Conservation (phyloP, 2,113 vertebrate species). For the Probosciger aterrimus region DNA sequence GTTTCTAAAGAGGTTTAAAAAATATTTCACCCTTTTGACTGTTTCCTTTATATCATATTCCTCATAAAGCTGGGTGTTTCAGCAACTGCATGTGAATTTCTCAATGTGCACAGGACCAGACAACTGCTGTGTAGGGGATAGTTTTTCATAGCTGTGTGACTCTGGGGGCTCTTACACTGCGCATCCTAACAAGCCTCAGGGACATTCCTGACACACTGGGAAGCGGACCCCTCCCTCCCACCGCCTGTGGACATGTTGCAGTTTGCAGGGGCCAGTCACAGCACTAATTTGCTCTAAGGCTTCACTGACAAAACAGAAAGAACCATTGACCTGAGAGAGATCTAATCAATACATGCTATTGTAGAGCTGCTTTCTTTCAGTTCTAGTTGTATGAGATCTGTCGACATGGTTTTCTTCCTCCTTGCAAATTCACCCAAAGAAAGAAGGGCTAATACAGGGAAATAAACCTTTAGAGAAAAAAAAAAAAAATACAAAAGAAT, state of each 20-base stretch:
- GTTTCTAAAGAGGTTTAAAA: neutral
- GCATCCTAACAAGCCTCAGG: neutral
- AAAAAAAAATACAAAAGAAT: neutral
- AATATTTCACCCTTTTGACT: neutral
- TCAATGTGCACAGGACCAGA: neutral
- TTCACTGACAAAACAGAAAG: neutral
- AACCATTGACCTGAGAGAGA: fast-evolving
- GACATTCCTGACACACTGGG: neutral
- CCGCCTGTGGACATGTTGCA: neutral
- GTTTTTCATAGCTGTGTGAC: neutral
- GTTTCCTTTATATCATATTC: neutral
- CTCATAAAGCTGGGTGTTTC: neutral
- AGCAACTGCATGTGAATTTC: neutral
- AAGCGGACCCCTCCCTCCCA: neutral
- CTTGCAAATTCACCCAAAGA: neutral
- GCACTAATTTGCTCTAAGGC: neutral
- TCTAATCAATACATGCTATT: neutral
- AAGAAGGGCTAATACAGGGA: neutral
- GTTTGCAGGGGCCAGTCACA: neutral
- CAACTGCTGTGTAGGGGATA: neutral
- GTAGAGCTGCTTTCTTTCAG: neutral
- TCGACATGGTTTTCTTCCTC: neutral
- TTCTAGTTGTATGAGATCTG: neutral
- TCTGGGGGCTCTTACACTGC: neutral
- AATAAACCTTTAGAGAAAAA: neutral